phyloP scores from a whole-genome alignment of 2,113 vertebrate genomes.

The Thalassoma bifasciatum region DNA sequence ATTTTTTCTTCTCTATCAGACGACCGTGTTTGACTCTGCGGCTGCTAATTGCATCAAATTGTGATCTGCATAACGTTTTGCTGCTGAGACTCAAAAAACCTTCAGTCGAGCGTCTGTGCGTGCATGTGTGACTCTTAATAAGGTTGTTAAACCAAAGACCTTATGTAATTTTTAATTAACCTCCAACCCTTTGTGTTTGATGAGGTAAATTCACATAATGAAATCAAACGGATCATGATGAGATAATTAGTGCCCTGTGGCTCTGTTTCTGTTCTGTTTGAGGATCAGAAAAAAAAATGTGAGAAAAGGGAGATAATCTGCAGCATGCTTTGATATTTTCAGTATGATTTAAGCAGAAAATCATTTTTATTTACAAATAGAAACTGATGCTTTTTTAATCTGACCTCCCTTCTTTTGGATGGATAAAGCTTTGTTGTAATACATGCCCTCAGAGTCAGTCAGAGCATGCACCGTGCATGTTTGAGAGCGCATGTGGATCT shows the following conservation, averaged over 20 bases:
- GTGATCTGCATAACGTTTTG: too few species aligned
- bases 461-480: constrained; percentile 10
- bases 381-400: not conserved
- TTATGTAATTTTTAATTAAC: constrained; percentile 35
- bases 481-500: constrained; percentile 27
- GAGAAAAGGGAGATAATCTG: not conserved
- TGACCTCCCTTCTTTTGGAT: not conserved
- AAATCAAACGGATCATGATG: constrained; percentile 31
- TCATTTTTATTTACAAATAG: not conserved
- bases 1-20: too few species aligned
- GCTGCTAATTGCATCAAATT: too few species aligned
- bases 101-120: not conserved
- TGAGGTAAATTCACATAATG: constrained; percentile 23
- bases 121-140: not conserved
- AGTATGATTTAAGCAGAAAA: not conserved
- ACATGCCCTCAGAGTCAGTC: constrained; percentile 2
- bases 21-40: too few species aligned
- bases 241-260: constrained; percentile 15
- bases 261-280: constrained; percentile 1
- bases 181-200: constrained; percentile 4
- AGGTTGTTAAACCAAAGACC: constrained; percentile 5
- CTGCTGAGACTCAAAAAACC: too few species aligned
- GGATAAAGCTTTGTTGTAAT: constrained; percentile 6
- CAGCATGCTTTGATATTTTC: too few species aligned
- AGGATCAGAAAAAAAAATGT: not conserved